These are phyloP conservation scores for Acleris literana DNA, from an alignment of 2,888 invertebrate species.

Conservation along the genomic window DNA sequence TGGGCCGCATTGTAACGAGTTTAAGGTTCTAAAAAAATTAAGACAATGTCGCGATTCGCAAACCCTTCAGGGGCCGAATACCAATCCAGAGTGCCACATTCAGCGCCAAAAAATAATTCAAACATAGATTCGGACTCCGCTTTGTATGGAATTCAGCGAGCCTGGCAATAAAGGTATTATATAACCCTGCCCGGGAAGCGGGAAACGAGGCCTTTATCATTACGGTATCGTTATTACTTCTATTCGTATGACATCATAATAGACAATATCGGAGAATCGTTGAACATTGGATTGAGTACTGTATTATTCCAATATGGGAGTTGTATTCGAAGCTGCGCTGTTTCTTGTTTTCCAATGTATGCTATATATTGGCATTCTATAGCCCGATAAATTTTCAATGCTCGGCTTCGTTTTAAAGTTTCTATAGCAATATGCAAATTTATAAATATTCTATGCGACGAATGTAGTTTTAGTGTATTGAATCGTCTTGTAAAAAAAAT, in stretches of 20 bases:
- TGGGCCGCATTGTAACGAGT: conserved; percentile 72
- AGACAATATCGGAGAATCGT: conserved; percentile 9
- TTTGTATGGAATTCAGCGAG: no score
- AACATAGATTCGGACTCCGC: no score
- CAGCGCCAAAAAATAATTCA: no score
- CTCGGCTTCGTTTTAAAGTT: neutral
- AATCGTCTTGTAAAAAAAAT: no score
- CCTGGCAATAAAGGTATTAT: conserved; percentile 10
- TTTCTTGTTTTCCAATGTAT: neutral
- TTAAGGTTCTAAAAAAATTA: conserved; percentile 64
- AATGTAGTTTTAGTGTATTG: no score
- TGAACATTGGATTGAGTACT: neutral
- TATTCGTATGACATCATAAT: conserved; percentile 22
- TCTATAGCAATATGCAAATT: no score
- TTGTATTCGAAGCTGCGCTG: conserved; percentile 2
- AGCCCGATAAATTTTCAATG: conserved; percentile 5
- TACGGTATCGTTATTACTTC: conserved; percentile 22
- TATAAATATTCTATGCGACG: no score
- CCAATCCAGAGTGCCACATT: conserved; percentile 46
- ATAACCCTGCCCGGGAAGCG: neutral
- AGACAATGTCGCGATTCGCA: conserved; percentile 59
- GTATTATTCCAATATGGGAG: no score
- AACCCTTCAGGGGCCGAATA: conserved; percentile 62
- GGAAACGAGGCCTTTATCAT: conserved; percentile 22
- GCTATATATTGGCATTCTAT: conserved; percentile 12